Base-by-base conservation (phyloP, 2,113 vertebrate genomes). In the Melanocharis versteri region DNA sequence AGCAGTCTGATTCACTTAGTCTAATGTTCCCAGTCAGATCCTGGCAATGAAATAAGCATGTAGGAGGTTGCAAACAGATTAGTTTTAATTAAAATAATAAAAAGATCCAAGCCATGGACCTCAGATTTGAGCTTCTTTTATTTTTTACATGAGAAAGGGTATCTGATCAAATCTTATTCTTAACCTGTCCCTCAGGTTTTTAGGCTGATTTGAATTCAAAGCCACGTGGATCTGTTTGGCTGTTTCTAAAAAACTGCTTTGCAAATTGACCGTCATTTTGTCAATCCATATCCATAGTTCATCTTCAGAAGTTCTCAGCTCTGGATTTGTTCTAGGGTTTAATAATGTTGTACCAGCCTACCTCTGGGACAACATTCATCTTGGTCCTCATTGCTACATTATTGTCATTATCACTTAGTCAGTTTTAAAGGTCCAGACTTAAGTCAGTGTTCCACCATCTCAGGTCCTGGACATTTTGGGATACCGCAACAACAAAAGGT, bases 1-100 rank as follows among this genome's bases (percentile, higher is more conserved):
- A 95, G 88, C 65, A 96, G 85, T 94, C 88, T 96, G 89, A 96
- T 92, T 97, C 94, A 93, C 89, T 96, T 95, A 95, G 89, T 83
- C 83, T 93, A 95, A 96, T 89, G 94, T 72, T 96, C 96, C 66
- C 88, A 94, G 92, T 95, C 86, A 95, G 93, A 96, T 89, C 65
- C 93, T 92, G 92, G 92, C 94, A 94, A 89, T 84, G 92, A 94
- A 95, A 94, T 85, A 96, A 94, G 48, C 73, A 57, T 94, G 93
- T 93, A 95, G 92, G 89, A 89, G 65, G 73, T 83, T 79, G 72
- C 80, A 89, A 94, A 93, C 65, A 64, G 76, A 95, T 93, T 86
- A 87, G 72, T 93, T 95, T 96, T 96, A 92, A 94, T 96, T 97
- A 94, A 89, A 96, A 94, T 69, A 95, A 87, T 92, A 76, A 75